phyloP scores from a whole-genome alignment of 2,113 vertebrate species.

The Paralichthys olivaceus region DNA sequence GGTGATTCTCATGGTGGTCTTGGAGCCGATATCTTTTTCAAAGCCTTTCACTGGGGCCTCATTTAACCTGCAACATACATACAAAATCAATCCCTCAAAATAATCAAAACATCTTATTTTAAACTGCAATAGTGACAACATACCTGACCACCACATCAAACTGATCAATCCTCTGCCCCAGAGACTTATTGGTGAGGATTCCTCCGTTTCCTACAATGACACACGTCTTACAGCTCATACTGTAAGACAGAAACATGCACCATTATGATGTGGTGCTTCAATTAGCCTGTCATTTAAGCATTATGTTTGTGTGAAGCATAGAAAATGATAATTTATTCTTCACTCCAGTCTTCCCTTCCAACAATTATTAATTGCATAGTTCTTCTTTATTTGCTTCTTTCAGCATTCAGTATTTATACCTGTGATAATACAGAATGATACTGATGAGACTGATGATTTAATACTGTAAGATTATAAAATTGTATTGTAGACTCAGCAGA shows the following conservation, averaged over 20 bases:
- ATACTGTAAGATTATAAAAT: too few species aligned
- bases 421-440: too few species aligned
- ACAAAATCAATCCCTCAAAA: neutral
- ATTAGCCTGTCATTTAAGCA: slow-evolving; percentile 83
- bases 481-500: neutral
- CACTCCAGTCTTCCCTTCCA: neutral
- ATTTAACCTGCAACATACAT: slow-evolving; percentile 86
- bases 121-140: slow-evolving; percentile 39
- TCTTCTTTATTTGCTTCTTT: neutral
- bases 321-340: neutral
- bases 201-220: slow-evolving; percentile 94
- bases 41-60: slow-evolving; percentile 91
- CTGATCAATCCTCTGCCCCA: slow-evolving; percentile 90
- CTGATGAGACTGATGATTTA: too few species aligned
- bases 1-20: slow-evolving; percentile 93
- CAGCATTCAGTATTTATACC: neutral
- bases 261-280: neutral
- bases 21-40: slow-evolving; percentile 92
- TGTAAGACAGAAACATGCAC: slow-evolving; percentile 82
- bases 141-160: slow-evolving; percentile 93
- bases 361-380: neutral
- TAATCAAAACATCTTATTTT: neutral
- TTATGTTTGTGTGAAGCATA: neutral
- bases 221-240: slow-evolving; percentile 90
- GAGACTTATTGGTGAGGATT: slow-evolving; percentile 91